Percentiles rank a stretch among this genome's conserved stretches.
Evolutionary conservation across 2,113 vertebrate species (phyloP).

Genomic region (Amazona vittata): DNA sequence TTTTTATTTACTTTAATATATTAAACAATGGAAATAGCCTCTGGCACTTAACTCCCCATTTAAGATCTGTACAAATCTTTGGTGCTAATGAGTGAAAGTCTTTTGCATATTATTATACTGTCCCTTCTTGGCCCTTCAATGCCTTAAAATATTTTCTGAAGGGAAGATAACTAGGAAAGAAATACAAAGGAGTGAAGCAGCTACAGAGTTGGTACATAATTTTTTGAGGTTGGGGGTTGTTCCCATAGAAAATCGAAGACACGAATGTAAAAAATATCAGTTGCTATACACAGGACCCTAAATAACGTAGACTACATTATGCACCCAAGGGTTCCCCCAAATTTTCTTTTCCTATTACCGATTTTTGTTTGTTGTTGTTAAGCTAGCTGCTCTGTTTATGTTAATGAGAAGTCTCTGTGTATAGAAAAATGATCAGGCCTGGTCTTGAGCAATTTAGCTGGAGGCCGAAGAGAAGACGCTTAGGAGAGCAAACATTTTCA

Average conservation of each 20-base stretch:
- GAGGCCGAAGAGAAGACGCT: constrained; percentile 84
- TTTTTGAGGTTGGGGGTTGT: not conserved
- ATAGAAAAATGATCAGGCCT: constrained; percentile 83
- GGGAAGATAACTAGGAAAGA: not conserved
- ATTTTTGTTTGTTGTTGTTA: constrained; percentile 57
- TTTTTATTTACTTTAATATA: constrained; percentile 84
- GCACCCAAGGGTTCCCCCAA: not conserved
- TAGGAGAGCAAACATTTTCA: constrained; percentile 97
- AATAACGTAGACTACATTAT: not conserved
- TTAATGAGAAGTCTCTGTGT: constrained; percentile 80
- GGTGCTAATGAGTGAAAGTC: constrained; percentile 61
- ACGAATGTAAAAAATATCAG: not conserved
- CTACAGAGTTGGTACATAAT: not conserved
- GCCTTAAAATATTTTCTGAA: constrained; percentile 32
- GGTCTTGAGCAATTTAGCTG: constrained; percentile 82
- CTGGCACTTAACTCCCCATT: constrained; percentile 73
- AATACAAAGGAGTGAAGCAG: constrained; percentile 14
- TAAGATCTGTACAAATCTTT: constrained; percentile 72
- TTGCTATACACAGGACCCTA: not conserved
- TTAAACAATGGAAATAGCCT: constrained; percentile 81
- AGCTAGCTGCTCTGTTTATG: constrained; percentile 76
- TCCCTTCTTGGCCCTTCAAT: constrained; percentile 33
- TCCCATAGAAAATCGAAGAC: constrained; percentile 1
- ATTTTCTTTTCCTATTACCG: constrained; percentile 26
- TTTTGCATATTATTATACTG: constrained; percentile 64